Base-by-base conservation (phyloP, 2,113 vertebrate genomes). In the Phyllostomus hastatus region DNA sequence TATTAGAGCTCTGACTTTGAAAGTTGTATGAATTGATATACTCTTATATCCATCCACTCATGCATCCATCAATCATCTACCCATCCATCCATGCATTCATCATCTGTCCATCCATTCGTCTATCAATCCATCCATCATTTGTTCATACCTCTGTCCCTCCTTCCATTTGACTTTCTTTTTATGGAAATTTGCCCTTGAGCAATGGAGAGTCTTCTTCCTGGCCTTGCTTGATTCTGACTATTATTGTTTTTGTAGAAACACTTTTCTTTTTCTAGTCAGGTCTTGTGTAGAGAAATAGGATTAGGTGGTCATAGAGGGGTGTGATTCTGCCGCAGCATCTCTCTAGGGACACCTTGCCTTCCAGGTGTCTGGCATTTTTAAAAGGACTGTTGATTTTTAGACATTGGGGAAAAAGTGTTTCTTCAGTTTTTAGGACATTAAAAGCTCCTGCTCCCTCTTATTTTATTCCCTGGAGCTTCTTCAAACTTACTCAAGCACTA, bases 311-410 rank as follows among this genome's bases (percentile, higher is more conserved):
- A 4, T 7, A 64, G 69, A 7, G 31, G n/a, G 10, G 22, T 41
- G 50, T 67, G 59, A n/a, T 76, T 90, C 41, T 79, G 7, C 4
- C 8, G 17, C 11, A 43, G 54, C 46, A 41, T 52, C 38, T 90
- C 48, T 90, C 41, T 24, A 19, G 80, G 52, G 46, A 93, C 12
- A 6, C 14, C 48, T 66, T 50, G 52, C 31, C 48, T 95, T 91
- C 69, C 38, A 79, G 48, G 24, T 72, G 72, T 46, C 73, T 95
- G 64, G n/a, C 35, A 61, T 70, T 84, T 96, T 90, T 41, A 94
- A 84, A 31, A 50, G 17, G 85, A 9, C 5, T 59, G 88, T 50
- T 92, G 83, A 78, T 50, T 84, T 95, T 93, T 87, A 95, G 89
- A 82, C 28, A 31, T 64, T 59, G 59, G 33, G 50, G 73, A 2